Base-by-base conservation (phyloP, 1,140 invertebrate genomes). In the Drosophila tsacasi region DNA sequence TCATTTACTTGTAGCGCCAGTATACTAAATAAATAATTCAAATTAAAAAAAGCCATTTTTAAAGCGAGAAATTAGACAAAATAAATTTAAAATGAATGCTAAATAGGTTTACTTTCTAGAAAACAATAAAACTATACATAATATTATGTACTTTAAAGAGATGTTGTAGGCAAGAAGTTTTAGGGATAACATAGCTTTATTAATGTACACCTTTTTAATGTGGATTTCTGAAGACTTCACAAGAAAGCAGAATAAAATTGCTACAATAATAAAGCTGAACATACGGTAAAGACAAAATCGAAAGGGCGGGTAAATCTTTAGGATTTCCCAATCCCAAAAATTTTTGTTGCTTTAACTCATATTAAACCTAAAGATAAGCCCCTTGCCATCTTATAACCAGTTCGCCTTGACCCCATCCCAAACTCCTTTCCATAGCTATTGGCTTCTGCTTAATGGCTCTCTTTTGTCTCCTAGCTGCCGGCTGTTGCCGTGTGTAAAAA, bases 401-500 rank as follows among this genome's bases (percentile, higher is more conserved):
- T 10, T 37, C 32, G 7, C 15, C 0, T 23, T 17, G 15, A 17
- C 32, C 52, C 21, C 32, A n/a, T 37, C 32, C 37, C 10, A 17
- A 37, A 37, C 23, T 17, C 52, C 8, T 6, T 37, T 21, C 23
- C 13, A 21, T 55, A 5, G 15, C 19, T 19, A 55, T 37, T 55
- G 52, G 32, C 17, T 50, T 50, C 25, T 19, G 25, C 25, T 10
- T 50, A 50, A 30, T 30, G 49, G 25, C 25, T 50, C 47, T 9
- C 15, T 13, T 3, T 27, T 32, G 50, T 37, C 30, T 19, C 15
- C 32, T 5, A 10, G 12, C 25, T 49, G 7, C 15, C 37, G 37
- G n/a, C 54, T 42, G 32, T 40, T 40, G 69, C 35, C 17, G 35
- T 47, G 44, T 23, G 60, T 78, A 54, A 78, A 78, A 84, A 73